Evolutionary conservation across 2,113 vertebrate species (phyloP).

Genomic region (Tor tambroides): DNA sequence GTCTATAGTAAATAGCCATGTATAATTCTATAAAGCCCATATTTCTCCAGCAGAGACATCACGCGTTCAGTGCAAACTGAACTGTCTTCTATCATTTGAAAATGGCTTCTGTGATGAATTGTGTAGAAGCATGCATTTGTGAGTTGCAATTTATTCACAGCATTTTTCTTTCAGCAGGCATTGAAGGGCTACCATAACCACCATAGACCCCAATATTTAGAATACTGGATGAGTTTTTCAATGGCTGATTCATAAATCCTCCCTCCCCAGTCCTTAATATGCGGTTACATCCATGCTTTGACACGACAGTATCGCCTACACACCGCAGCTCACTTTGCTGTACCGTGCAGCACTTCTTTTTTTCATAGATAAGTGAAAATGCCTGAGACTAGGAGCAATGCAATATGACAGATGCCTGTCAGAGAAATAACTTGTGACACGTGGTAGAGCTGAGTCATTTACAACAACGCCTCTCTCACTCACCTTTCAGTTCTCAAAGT

Average conservation of each 20-base stretch:
- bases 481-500: slow-evolving; percentile 21
- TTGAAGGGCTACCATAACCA: neutral
- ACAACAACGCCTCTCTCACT: slow-evolving; percentile 23
- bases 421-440: slow-evolving; percentile 46
- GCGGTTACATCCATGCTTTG: neutral
- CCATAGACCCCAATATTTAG: neutral
- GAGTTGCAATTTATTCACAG: slow-evolving; percentile 2
- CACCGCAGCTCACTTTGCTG: neutral
- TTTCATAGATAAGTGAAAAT: slow-evolving; percentile 35
- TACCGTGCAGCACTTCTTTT: neutral
- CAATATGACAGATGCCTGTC: slow-evolving; percentile 47
- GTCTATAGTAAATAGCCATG: neutral
- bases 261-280: neutral
- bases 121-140: neutral
- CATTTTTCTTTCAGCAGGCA: neutral
- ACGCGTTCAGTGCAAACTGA: neutral
- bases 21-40: neutral
- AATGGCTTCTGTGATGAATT: slow-evolving; percentile 21
- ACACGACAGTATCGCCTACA: slow-evolving; percentile 15
- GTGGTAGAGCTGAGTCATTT: slow-evolving; percentile 32
- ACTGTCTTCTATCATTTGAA: neutral
- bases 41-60: neutral
- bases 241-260: slow-evolving; percentile 9
- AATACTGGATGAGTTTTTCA: neutral
- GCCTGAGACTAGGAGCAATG: slow-evolving; percentile 15